Evolutionary conservation across 2,888 invertebrate species (phyloP), one percentile per base, ranked within the genome.

Genomic region (Willowsia nigromaculata): DNA sequence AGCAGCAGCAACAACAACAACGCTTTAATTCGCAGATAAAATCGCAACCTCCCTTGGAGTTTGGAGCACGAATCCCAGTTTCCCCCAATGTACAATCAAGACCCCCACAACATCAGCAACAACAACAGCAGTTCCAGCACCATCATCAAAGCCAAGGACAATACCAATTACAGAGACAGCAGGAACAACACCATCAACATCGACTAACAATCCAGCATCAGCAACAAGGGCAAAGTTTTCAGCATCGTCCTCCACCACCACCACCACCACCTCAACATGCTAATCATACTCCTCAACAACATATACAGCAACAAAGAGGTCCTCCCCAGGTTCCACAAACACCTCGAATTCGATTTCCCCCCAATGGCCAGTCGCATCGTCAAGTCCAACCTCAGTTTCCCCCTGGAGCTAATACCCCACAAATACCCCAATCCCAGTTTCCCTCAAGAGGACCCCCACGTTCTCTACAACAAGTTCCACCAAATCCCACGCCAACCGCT

Each of bases 21-120:
- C 13, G 40, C 9, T 74, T 86, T 11, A 85, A 89, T 37, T 81
- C 84, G 15, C 90, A 87, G 30, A 53, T 50, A n/a, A 85, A 84
- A 33, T 53, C 68, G 1, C 62, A 47, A 13, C 78, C 88, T 1
- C 78, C 15, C 0, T 15, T 84, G 59, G 90, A 90, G 37, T 90
- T 90, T 37, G 90, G 90, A 9, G 90, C 90, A 30, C 74, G 86
- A 76, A 86, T 90, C 37, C 90, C 90, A 86, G 53, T 78, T 65
- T 18, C 82, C 59, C 85, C 86, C 56, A 86, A 56, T 40, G 22
- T 33, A 1, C 90, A 86, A 43, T 15, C 62, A 33, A 27, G 68
- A 47, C 56, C 89, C 43, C 78, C 53, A 13, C 84, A 59, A 18
- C 59, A 74, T 33, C 71, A 40, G 11, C 71, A 76, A 4, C 89